phyloP scores from a whole-genome alignment of 2,797 vertebrate species.

The Thaleichthys pacificus region DNA sequence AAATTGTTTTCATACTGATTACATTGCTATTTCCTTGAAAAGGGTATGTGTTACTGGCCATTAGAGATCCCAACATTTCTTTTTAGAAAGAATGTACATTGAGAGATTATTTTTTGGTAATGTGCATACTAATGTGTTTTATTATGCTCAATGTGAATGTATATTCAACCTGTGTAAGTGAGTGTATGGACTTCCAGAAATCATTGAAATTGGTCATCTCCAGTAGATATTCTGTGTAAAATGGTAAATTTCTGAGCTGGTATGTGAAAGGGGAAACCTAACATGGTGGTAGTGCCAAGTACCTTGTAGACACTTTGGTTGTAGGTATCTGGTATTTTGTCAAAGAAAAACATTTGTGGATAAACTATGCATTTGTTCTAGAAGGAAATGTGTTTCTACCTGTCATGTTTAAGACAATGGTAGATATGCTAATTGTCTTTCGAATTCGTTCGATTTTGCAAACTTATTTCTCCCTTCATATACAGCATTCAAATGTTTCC shows the following conservation, averaged over 20 bases:
- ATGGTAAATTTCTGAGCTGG: background rate
- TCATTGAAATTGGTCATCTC: no score
- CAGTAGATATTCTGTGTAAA: background rate
- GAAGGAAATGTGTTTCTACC: background rate
- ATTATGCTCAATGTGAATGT: slow-evolving; percentile 38
- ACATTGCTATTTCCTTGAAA: background rate
- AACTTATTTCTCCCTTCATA: background rate
- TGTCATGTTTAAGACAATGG: slow-evolving; percentile 9
- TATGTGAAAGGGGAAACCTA: background rate
- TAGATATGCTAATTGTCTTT: background rate
- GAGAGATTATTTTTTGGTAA: slow-evolving; percentile 18
- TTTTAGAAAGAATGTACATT: background rate
- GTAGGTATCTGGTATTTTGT: background rate
- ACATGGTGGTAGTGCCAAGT: background rate
- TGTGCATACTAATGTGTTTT: slow-evolving; percentile 26
- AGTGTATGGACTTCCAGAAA: background rate
- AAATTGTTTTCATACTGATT: background rate
- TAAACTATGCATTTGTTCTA: slow-evolving; percentile 11
- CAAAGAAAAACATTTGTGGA: background rate
- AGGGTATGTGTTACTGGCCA: slow-evolving; percentile 51
- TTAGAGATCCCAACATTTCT: slow-evolving; percentile 18
- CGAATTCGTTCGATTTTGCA: background rate
- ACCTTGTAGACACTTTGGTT: background rate
- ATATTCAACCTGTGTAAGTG: slow-evolving; percentile 11
- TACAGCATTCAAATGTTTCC: background rate